These are phyloP conservation scores for Ernsta delagoae DNA, from an alignment of 2,888 invertebrate genomes.

Conservation along the genomic window DNA sequence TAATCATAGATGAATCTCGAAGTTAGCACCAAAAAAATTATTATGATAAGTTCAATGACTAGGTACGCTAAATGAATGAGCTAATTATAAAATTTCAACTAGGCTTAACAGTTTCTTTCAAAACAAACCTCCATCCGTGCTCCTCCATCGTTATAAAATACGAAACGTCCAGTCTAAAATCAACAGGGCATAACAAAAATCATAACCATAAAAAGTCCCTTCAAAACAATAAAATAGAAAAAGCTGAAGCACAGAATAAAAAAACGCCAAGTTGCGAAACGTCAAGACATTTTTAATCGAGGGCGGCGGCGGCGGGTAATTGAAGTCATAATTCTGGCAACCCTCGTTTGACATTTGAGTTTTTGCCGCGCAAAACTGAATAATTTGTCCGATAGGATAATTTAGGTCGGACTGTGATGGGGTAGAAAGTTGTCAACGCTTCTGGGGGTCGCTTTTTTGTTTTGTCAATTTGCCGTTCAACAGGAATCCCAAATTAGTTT, in stretches of 20 bases:
- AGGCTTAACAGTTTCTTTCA: neutral
- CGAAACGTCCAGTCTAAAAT: conserved; percentile 28
- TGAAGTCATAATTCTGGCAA: conserved; percentile 81
- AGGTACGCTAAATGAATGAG: no score
- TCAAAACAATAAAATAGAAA: conserved; percentile 49
- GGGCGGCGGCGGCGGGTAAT: conserved; percentile 68
- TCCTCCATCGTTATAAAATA: neutral
- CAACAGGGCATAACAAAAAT: conserved; percentile 36
- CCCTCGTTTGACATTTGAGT: conserved; percentile 82
- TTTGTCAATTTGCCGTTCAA: conserved; percentile 13
- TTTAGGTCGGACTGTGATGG: conserved; percentile 62
- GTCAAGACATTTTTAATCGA: conserved; percentile 81
- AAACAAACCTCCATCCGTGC: neutral
- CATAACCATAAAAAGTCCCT: conserved; percentile 55
- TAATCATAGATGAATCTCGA: no score
- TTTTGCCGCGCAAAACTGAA: conserved; percentile 59
- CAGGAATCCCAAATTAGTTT: conserved; percentile 15
- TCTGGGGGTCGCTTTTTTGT: conserved; percentile 40
- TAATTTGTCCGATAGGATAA: conserved; percentile 67
- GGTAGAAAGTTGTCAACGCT: conserved; percentile 53
- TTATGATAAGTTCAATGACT: no score
- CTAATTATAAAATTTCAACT: no score
- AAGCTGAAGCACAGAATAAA: conserved; percentile 47
- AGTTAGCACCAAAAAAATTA: no score
- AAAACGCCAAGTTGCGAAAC: conserved; percentile 62